Evolutionary conservation across 2,113 vertebrate genomes (phyloP).

Genomic region (Rhinopomastus cyanomelas): DNA sequence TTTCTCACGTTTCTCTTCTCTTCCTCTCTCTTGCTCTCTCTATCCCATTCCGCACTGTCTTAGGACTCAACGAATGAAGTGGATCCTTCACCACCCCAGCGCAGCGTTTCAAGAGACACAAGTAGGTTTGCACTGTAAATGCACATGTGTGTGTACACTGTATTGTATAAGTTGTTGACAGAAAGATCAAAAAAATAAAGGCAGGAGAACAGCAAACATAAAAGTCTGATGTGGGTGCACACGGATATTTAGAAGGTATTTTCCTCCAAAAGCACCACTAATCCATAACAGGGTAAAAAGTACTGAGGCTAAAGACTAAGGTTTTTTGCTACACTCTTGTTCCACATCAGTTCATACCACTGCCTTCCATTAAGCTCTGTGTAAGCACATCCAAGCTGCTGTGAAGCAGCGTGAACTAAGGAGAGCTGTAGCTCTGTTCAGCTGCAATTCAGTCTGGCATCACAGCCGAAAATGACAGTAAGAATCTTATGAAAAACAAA

Average conservation of each 20-base stretch:
- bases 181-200: background rate
- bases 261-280: background rate
- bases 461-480: background rate
- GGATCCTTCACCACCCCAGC: background rate
- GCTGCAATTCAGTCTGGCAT: background rate
- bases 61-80: background rate
- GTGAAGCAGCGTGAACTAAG: background rate
- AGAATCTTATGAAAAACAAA: background rate
- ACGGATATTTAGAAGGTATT: background rate
- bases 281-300: background rate
- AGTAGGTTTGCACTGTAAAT: background rate
- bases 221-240: background rate
- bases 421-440: background rate
- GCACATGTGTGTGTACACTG: background rate
- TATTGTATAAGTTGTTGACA: too few relatives aligned
- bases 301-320: background rate
- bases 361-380: background rate
- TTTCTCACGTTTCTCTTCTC: background rate
- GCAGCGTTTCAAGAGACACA: background rate
- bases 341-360: accelerated
- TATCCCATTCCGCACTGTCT: background rate
- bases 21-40: accelerated
- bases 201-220: background rate
- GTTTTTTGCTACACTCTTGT: background rate
- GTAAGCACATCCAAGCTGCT: background rate